These are phyloP conservation scores for Harpalus rubripes DNA, from an alignment of 2,888 invertebrate genomes.

Conservation along the genomic window DNA sequence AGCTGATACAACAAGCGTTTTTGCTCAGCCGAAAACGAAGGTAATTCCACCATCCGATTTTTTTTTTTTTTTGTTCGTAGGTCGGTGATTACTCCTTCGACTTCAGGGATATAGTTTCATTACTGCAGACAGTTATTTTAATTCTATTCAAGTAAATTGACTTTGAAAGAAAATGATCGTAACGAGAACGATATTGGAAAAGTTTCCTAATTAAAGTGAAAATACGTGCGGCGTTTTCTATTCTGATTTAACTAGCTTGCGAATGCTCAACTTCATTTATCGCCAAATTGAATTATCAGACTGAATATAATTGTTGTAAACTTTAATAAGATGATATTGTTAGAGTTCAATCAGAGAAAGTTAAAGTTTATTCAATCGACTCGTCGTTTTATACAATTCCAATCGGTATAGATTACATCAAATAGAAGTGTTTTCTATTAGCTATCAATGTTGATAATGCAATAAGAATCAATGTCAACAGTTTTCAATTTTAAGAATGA, in stretches of 20 bases:
- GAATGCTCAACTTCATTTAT: constrained; percentile 22
- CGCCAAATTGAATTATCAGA: constrained; percentile 31
- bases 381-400: background rate
- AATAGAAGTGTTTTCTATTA: too few species aligned
- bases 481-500: too few species aligned
- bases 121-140: constrained; percentile 63
- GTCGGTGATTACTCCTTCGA: constrained; percentile 25
- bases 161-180: constrained; percentile 66
- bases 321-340: constrained; percentile 15
- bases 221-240: constrained; percentile 64
- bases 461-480: too few species aligned
- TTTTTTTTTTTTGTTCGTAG: background rate
- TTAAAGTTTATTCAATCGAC: background rate
- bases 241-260: constrained; percentile 59
- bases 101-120: constrained; percentile 47
- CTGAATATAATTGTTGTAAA: constrained; percentile 32
- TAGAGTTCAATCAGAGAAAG: background rate
- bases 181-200: constrained; percentile 63
- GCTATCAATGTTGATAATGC: too few species aligned
- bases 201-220: constrained; percentile 65
- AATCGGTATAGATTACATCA: background rate
- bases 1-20: background rate
- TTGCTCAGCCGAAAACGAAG: constrained; percentile 14
- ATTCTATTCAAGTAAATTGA: constrained; percentile 65
- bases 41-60: constrained; percentile 16